phyloP scores from a whole-genome alignment of 2,888 invertebrate species.

The Osmoderma eremita region DNA sequence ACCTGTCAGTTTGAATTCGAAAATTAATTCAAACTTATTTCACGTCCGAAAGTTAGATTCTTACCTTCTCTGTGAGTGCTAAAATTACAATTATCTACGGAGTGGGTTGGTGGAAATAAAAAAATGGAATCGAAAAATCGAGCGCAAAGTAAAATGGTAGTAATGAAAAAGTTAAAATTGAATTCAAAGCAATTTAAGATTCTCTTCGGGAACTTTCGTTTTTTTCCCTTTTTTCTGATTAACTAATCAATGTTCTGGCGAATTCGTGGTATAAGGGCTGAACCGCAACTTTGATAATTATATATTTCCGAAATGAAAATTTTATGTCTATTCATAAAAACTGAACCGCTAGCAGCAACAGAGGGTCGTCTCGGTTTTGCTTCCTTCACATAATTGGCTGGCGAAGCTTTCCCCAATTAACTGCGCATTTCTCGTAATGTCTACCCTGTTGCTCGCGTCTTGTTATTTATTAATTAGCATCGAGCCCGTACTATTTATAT shows the following conservation, averaged over 20 bases:
- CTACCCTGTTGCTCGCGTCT: too few species aligned
- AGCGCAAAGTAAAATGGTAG: slow-evolving; percentile 50
- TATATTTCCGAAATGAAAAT: slow-evolving; percentile 48
- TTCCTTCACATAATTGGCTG: slow-evolving; percentile 29
- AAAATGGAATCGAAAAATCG: slow-evolving; percentile 44
- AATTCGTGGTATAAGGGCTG: slow-evolving; percentile 54
- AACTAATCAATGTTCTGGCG: slow-evolving; percentile 59
- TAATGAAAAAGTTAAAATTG: slow-evolving; percentile 58
- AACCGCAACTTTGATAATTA: slow-evolving; percentile 58
- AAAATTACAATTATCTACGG: slow-evolving; percentile 30
- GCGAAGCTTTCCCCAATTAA: slow-evolving; percentile 20
- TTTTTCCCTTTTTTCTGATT: slow-evolving; percentile 53
- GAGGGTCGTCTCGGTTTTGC: slow-evolving; percentile 11
- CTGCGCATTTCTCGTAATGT: slow-evolving; percentile 4
- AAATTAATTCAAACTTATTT: slow-evolving; percentile 22
- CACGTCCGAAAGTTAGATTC: neutral
- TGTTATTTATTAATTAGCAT: too few species aligned
- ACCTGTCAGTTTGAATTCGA: neutral
- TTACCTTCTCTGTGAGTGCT: neutral
- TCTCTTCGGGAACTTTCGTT: slow-evolving; percentile 52
- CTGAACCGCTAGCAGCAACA: slow-evolving; percentile 7
- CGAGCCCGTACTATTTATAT: too few species aligned
- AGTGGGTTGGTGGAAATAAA: slow-evolving; percentile 27
- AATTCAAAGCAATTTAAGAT: slow-evolving; percentile 57
- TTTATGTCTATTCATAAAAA: slow-evolving; percentile 35